Evolutionary conservation across 2,113 vertebrate species (phyloP).

Genomic region (Meriones unguiculatus): DNA sequence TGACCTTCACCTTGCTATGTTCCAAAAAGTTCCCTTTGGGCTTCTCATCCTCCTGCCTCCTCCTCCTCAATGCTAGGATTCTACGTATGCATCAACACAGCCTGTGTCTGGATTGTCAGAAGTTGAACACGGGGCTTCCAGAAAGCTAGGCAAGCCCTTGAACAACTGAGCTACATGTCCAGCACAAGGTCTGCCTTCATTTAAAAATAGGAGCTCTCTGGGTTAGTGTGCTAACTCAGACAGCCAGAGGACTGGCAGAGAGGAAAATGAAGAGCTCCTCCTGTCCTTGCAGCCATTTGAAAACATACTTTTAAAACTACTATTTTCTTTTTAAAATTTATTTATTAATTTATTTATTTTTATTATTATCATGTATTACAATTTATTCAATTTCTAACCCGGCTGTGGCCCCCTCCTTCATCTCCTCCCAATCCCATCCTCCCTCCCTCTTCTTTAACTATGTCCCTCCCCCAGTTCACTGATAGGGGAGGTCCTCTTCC

Average conservation of each 20-base stretch:
- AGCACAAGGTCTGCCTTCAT: neutral
- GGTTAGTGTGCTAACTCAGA: neutral
- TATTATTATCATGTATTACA: too few species aligned
- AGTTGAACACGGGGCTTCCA: neutral
- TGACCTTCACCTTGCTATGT: neutral
- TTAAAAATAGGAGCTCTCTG: slow-evolving; percentile 5
- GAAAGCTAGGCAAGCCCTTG: neutral
- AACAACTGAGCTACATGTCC: neutral
- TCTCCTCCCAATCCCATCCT: too few species aligned
- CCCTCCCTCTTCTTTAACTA: too few species aligned
- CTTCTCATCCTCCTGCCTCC: neutral
- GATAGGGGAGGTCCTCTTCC: too few species aligned
- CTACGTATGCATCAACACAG: neutral
- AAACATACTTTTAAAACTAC: neutral
- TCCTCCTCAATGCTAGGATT: neutral
- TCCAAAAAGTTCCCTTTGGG: neutral
- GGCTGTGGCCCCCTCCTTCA: too few species aligned
- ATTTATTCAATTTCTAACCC: too few species aligned
- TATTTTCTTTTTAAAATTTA: too few species aligned
- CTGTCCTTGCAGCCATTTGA: neutral
- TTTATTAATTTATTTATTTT: too few species aligned
- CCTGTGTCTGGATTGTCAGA: neutral
- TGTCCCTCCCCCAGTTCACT: too few species aligned
- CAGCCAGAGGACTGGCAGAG: neutral
- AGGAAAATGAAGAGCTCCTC: neutral